Base-by-base conservation (phyloP, 2,113 vertebrate species). In the Amphilophus citrinellus region DNA sequence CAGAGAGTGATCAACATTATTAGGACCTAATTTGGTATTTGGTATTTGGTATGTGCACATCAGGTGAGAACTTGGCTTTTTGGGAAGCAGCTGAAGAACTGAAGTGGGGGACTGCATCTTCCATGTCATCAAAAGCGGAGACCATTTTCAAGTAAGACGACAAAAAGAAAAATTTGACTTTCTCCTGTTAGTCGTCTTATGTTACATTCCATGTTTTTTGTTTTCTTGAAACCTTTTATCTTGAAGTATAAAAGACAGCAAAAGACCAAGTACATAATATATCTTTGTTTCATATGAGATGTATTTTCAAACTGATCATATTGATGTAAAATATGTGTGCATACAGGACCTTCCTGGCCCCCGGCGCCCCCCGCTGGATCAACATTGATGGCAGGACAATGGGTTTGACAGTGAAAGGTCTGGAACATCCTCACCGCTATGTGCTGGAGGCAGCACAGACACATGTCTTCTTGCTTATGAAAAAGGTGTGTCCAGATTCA, bases 391-490 rank as follows among this genome's bases (percentile, higher is more conserved):
- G 98, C 58, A 97, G 97, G 79, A 99, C 98, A 3, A 99, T 99
- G 98, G 98, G 97, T 63, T 95, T 99, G 93, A 99, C 98, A 0
- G 97, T 99, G 86, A 98, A 96, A 83, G 98, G 98, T 39, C 93
- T 99, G 91, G 94, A 97, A 0, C 97, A 98, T 84, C 98, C 98
- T 58, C 98, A 99, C 76, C 98, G 98, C 59, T 98, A 98, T 0
- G 98, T 99, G 77, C 96, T 99, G 86, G 98, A 99, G 0, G 98
- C 97, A 0, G 98, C 98, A 0, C 98, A 99, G 86, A 99, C 98
- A 0, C 98, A 99, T 85, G 98, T 99, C 86, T 99, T 99, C 91
- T 95, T 99, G 97, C 97, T 99, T 84, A 99, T 99, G 98, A 99
- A 99, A 91, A 99, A 99, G 97, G 98, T 99, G 14, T 10, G 60